Percentiles rank a stretch among this genome's conserved stretches.
These are phyloP conservation scores for Motacilla alba DNA, from an alignment of 2,113 vertebrate species.

Conservation along the genomic window DNA sequence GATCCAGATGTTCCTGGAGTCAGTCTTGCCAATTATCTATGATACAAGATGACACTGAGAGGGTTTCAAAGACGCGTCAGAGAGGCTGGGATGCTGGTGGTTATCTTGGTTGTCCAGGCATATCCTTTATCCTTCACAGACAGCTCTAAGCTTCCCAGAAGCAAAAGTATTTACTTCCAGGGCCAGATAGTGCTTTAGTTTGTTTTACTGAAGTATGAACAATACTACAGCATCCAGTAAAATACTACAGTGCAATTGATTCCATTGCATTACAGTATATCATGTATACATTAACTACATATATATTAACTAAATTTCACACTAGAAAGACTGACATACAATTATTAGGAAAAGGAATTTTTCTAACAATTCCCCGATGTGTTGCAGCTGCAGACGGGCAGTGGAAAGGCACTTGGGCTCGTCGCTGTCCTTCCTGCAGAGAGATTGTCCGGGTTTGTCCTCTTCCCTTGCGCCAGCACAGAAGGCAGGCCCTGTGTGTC, in stretches of 20 bases:
- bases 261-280: neutral
- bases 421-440: fast-evolving
- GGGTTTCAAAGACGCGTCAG: neutral
- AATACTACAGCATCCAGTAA: neutral
- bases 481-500: fast-evolving
- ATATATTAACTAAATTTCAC: neutral
- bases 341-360: neutral
- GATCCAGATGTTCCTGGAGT: neutral
- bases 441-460: neutral
- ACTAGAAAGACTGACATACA: neutral
- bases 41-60: neutral
- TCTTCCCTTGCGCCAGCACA: neutral
- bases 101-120: neutral
- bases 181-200: neutral
- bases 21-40: neutral
- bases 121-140: neutral
- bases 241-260: neutral
- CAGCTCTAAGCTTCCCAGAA: neutral
- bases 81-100: neutral
- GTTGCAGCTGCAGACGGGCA: neutral
- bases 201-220: neutral
- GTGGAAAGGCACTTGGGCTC: neutral
- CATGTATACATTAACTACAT: neutral
- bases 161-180: neutral
- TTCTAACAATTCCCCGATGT: fast-evolving